Percentiles rank a stretch among this genome's conserved stretches.
Evolutionary conservation across 2,797 vertebrate genomes (phyloP).

Genomic region (Centroberyx gerrardi): DNA sequence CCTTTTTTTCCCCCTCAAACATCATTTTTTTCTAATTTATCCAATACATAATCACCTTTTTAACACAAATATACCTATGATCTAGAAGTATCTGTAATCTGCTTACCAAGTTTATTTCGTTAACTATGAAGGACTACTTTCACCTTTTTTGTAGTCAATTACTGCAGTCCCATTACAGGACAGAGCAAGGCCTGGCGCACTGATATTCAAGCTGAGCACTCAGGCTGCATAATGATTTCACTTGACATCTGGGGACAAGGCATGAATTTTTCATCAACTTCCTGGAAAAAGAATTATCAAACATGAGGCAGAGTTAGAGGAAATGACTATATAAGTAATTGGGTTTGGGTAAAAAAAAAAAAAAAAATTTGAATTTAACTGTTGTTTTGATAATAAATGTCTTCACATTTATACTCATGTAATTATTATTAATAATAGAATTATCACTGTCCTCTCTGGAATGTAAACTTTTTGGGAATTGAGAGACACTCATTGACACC

Average conservation of each 20-base stretch:
- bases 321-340: conserved; percentile 43
- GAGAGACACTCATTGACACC: background rate
- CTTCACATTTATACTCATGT: conserved; percentile 23
- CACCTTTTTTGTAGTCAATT: background rate
- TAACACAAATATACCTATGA: too few relatives aligned
- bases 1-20: too few relatives aligned
- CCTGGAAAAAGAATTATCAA: conserved; percentile 46
- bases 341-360: conserved; percentile 9
- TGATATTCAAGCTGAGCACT: conserved; percentile 23
- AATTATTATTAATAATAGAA: background rate
- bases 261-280: conserved; percentile 61
- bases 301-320: conserved; percentile 47
- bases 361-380: conserved; percentile 9
- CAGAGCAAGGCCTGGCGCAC: conserved; percentile 11
- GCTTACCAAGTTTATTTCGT: background rate
- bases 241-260: conserved; percentile 39
- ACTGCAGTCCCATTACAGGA: conserved; percentile 26
- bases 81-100: too few relatives aligned
- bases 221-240: conserved; percentile 50
- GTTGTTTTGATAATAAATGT: conserved; percentile 19
- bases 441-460: background rate
- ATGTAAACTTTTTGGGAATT: background rate
- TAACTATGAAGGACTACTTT: background rate
- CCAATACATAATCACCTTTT: too few relatives aligned
- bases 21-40: too few relatives aligned